These are phyloP conservation scores for Tychaedon coryphoeus DNA, from an alignment of 2,113 vertebrate species.

Conservation along the genomic window DNA sequence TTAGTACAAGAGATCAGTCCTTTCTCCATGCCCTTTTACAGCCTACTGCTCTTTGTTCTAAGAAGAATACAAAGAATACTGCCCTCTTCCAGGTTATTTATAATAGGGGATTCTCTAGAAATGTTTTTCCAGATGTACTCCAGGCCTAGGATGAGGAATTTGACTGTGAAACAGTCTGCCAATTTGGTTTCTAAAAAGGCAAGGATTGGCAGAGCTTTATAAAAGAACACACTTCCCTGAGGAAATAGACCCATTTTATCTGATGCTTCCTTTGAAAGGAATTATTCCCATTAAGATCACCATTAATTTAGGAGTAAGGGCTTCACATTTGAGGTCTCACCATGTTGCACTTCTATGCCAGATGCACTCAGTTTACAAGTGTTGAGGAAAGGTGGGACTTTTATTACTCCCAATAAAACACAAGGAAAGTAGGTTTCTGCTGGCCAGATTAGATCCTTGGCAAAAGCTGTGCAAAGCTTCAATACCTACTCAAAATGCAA, in stretches of 20 bases:
- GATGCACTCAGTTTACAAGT: background rate
- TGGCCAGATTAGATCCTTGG: background rate
- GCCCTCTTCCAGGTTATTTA: background rate
- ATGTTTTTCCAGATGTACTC: background rate
- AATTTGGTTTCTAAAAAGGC: constrained; percentile 5
- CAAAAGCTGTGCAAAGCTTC: background rate
- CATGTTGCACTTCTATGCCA: background rate
- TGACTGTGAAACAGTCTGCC: background rate
- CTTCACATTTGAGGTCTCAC: background rate
- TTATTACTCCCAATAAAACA: background rate
- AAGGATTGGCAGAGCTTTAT: background rate
- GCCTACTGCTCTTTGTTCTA: background rate
- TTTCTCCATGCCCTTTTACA: background rate
- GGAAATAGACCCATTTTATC: background rate
- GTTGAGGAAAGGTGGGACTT: background rate
- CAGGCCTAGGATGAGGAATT: background rate
- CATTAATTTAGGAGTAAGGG: background rate
- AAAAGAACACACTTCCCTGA: background rate
- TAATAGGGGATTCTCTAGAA: constrained; percentile 3
- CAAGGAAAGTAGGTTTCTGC: background rate
- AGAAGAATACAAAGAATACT: background rate
- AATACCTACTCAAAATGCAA: background rate
- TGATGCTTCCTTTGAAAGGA: background rate
- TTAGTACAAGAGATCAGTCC: background rate
- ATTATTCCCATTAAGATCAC: background rate